A percentile compares a stretch with the other conserved stretches of the same genome.
Conservation (phyloP, 2,113 vertebrate genomes). For the Grammomys surdaster region DNA sequence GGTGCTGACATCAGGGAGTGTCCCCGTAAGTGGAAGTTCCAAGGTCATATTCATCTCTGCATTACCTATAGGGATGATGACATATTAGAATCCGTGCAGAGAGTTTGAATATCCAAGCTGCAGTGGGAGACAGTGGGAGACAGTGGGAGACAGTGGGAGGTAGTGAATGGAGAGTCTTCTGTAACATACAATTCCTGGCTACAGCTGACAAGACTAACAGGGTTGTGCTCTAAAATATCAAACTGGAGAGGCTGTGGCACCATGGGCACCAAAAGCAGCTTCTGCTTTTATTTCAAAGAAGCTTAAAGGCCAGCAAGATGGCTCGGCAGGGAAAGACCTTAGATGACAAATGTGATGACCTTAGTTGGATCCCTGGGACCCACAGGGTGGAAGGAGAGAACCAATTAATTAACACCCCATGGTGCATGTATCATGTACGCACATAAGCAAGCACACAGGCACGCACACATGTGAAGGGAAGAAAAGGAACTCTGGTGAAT, state of each 20-base stretch:
- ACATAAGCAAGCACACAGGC: too few relatives aligned
- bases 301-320: not conserved
- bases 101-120: not conserved
- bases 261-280: not conserved
- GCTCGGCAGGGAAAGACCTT: not conserved
- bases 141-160: too few relatives aligned
- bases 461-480: not conserved
- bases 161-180: not conserved
- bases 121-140: not conserved
- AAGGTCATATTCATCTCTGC: conserved; percentile 57
- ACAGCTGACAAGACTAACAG: not conserved
- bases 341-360: not conserved
- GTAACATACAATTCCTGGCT: not conserved
- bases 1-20: conserved; percentile 71
- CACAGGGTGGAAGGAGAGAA: not conserved
- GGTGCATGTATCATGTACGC: not conserved
- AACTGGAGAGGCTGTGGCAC: not conserved
- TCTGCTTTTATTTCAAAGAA: not conserved
- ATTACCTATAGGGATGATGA: conserved; percentile 74
- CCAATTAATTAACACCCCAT: not conserved
- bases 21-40: conserved; percentile 69
- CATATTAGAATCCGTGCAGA: not conserved
- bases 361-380: not conserved
- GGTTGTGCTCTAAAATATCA: not conserved
- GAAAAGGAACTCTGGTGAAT: not conserved